A percentile compares a stretch with the other conserved stretches of the same genome.
Evolutionary conservation across 1,140 invertebrate genomes (phyloP).

Genomic region (Tetragnatha versicolor): DNA sequence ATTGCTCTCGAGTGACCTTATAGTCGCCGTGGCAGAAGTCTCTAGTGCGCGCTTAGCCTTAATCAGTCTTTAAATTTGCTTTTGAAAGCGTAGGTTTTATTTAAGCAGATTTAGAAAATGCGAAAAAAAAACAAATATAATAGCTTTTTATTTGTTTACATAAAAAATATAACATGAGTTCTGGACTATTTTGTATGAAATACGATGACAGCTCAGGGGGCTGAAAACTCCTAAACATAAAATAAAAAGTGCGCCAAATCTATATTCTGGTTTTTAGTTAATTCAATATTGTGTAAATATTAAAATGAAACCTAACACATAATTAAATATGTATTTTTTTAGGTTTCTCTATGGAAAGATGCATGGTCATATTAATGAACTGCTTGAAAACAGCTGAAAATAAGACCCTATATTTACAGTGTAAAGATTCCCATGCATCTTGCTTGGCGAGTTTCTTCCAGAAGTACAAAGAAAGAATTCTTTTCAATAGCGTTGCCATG

Average conservation of each 20-base stretch:
- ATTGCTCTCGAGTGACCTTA: no score
- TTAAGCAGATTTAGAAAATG: no score
- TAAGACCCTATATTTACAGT: not conserved
- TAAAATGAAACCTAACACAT: not conserved
- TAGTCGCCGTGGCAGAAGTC: no score
- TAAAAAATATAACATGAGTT: not conserved
- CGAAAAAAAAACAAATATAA: no score
- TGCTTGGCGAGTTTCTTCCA: slow-evolving; percentile 23
- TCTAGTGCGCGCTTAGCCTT: no score
- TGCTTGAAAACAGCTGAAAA: slow-evolving; percentile 6
- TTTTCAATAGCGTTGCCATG: slow-evolving; percentile 30
- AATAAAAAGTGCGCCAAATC: not conserved
- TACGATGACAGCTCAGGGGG: not conserved
- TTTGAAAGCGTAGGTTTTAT: no score
- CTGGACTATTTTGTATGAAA: not conserved
- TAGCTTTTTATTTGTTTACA: not conserved
- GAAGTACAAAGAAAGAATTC: slow-evolving; percentile 17
- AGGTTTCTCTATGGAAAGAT: slow-evolving; percentile 19
- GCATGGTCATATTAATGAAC: not conserved
- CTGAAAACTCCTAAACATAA: not conserved
- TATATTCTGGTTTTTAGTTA: not conserved
- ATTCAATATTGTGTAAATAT: not conserved
- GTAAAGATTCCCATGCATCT: not conserved
- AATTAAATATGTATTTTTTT: not conserved
- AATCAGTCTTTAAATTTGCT: no score